Percentiles rank a stretch among this genome's conserved stretches.
Conservation (phyloP, 2,797 vertebrate genomes). For the Propithecus deckenii region DNA sequence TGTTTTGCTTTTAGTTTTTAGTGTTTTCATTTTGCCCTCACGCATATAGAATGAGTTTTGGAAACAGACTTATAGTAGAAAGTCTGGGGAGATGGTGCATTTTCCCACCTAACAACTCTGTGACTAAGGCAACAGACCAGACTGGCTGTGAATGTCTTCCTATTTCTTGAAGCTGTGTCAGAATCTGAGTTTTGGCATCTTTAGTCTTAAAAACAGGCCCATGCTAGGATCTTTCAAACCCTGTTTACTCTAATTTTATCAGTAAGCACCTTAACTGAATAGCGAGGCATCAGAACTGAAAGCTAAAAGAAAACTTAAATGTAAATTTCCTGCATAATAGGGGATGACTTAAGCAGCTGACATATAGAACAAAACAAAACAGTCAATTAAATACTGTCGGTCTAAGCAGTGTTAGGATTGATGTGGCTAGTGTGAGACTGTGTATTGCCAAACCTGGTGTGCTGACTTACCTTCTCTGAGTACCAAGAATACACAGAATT, state of each 20-base stretch:
- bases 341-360: neutral
- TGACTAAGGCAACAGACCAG: slow-evolving; percentile 31
- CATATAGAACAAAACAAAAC: neutral
- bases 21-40: neutral
- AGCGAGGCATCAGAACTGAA: neutral
- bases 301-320: neutral
- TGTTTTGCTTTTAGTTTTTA: neutral
- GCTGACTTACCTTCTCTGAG: neutral
- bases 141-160: slow-evolving; percentile 27
- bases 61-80: neutral
- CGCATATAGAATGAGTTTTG: neutral
- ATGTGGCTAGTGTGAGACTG: slow-evolving; percentile 19
- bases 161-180: neutral
- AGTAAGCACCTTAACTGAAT: neutral
- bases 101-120: neutral
- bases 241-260: neutral
- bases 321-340: neutral
- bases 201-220: neutral
- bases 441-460: neutral
- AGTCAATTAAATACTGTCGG: neutral
- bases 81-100: neutral
- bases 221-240: neutral
- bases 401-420: neutral
- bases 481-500: neutral
- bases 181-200: neutral